A percentile compares a stretch with the other conserved stretches of the same genome.
These are phyloP conservation scores for Psylliodes chrysocephalus DNA, from an alignment of 2,888 invertebrate species.

Conservation along the genomic window DNA sequence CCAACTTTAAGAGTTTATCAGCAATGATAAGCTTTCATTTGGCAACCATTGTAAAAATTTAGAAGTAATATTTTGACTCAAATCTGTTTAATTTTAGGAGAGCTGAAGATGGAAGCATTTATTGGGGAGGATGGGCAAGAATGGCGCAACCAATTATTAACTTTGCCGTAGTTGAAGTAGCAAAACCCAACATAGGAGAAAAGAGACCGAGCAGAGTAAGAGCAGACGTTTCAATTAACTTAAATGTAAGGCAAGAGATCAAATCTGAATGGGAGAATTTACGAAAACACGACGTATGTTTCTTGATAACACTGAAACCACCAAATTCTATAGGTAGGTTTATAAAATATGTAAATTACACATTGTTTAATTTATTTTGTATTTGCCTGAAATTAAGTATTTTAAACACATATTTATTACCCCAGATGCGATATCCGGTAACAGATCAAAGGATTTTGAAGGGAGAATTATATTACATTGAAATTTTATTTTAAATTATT, in stretches of 20 bases:
- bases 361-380: too few relatives aligned
- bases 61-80: slow-evolving; percentile 17
- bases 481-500: too few relatives aligned
- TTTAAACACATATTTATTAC: too few relatives aligned
- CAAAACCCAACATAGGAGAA: slow-evolving; percentile 91
- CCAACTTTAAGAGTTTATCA: too few relatives aligned
- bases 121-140: slow-evolving; percentile 98
- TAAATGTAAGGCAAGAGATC: slow-evolving; percentile 90
- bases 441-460: too few relatives aligned
- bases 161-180: slow-evolving; percentile 95
- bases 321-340: slow-evolving; percentile 79
- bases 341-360: too few relatives aligned
- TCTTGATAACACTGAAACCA: slow-evolving; percentile 92
- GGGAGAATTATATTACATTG: too few relatives aligned
- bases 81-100: slow-evolving; percentile 76
- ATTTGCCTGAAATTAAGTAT: too few relatives aligned
- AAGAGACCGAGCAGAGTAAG: slow-evolving; percentile 94
- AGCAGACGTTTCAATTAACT: slow-evolving; percentile 92
- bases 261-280: slow-evolving; percentile 97
- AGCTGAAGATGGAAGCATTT: slow-evolving; percentile 84
- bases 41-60: too few relatives aligned
- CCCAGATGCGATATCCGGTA: too few relatives aligned
- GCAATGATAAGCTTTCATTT: too few relatives aligned
- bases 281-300: slow-evolving; percentile 97
- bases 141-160: slow-evolving; percentile 96